Evolutionary conservation across 2,113 vertebrate species (phyloP).

Genomic region (Mesoclemmys tuberculata): DNA sequence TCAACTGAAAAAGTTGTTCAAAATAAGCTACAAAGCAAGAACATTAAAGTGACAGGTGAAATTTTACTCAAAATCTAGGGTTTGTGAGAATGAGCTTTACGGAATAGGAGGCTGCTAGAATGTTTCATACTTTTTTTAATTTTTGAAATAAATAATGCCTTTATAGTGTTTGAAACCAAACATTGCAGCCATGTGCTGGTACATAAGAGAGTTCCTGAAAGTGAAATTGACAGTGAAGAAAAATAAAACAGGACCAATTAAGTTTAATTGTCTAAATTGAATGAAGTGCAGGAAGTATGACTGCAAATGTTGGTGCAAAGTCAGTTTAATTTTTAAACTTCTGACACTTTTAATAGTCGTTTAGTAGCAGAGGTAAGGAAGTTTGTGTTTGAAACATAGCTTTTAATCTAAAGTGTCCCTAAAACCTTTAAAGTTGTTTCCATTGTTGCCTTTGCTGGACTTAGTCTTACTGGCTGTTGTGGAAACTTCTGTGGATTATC

Average conservation of each 20-base stretch:
- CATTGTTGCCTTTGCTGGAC: conserved; percentile 40
- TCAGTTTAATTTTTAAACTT: neutral
- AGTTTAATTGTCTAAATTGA: neutral
- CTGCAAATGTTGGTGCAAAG: neutral
- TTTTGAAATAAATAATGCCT: neutral
- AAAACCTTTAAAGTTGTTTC: neutral
- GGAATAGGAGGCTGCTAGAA: neutral
- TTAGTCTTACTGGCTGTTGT: conserved; percentile 34
- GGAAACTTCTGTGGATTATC: neutral
- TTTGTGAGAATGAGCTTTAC: neutral
- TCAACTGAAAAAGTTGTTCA: conserved; percentile 18
- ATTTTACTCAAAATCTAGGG: neutral
- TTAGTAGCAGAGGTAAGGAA: neutral
- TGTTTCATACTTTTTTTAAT: neutral
- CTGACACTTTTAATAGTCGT: neutral
- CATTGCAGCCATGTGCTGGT: neutral
- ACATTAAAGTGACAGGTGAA: conserved; percentile 4
- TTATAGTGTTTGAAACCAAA: neutral
- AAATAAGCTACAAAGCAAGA: conserved; percentile 19
- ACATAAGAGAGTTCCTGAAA: neutral
- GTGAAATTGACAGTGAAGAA: neutral
- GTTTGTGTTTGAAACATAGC: conserved; percentile 1
- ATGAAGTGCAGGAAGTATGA: neutral
- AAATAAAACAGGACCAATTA: neutral
- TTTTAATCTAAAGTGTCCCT: neutral